A percentile compares a stretch with the other conserved stretches of the same genome.
Evolutionary conservation across 2,797 vertebrate genomes (phyloP).

Genomic region (Sebastes hopkinsi): DNA sequence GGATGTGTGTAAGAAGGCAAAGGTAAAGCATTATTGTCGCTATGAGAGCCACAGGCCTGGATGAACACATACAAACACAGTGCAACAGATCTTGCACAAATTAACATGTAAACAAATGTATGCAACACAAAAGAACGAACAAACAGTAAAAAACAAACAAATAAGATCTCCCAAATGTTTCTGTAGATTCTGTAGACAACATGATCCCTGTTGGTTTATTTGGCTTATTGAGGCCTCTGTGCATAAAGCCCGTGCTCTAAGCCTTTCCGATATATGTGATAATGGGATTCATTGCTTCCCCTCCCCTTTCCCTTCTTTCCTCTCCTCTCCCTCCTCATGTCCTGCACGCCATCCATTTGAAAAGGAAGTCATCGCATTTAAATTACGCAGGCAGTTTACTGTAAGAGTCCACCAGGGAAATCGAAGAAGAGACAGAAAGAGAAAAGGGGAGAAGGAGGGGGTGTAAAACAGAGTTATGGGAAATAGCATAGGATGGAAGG

Average conservation of each 20-base stretch:
- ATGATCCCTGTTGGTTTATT: constrained; percentile 26
- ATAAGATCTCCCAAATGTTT: background rate
- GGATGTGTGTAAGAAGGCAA: background rate
- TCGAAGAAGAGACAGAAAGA: constrained; percentile 58
- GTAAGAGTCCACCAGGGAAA: constrained; percentile 78
- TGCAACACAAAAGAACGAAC: background rate
- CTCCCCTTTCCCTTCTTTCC: constrained; percentile 4
- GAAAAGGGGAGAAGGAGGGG: constrained; percentile 7
- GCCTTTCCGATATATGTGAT: constrained; percentile 47
- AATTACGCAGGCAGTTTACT: constrained; percentile 81
- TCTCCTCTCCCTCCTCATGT: constrained; percentile 53
- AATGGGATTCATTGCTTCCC: constrained; percentile 64
- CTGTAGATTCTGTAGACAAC: background rate
- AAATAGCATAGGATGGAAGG: constrained; percentile 65
- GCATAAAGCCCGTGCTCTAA: constrained; percentile 5
- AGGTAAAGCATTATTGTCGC: background rate
- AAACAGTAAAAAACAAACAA: background rate
- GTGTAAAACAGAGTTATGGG: constrained; percentile 66
- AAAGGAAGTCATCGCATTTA: constrained; percentile 77
- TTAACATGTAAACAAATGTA: background rate
- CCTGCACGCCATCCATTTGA: constrained; percentile 72
- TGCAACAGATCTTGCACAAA: background rate
- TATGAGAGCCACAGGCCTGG: background rate
- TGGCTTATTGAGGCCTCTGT: constrained; percentile 18
- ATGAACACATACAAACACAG: background rate